Base-by-base conservation (phyloP, 1,140 invertebrate species). In the Drosophila kepulauana region DNA sequence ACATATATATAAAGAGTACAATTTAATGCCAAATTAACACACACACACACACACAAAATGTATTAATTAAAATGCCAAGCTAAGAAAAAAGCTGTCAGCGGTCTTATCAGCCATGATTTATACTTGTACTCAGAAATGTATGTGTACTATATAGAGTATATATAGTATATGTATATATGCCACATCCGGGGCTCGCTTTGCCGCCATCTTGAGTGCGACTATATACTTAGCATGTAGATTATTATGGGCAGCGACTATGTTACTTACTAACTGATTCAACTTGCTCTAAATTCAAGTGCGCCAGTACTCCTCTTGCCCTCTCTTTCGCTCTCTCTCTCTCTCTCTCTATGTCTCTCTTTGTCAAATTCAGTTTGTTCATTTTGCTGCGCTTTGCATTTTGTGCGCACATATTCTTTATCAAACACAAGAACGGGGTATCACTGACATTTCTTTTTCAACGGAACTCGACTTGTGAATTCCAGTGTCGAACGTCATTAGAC, bases 21-120 rank as follows among this genome's bases (percentile, higher is more conserved):
- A 89, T 88, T 89, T 84, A 69, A 89, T 81, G 85, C 85, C 78
- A 89, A 89, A 89, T 89, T 85, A 38, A 57, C 35, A 10, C 7
- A 38, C 7, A 10, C 7, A 35, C 6, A 35, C 2, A 86, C 20
- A 20, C 20, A 25, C 3, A 86, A 35, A 41, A 86, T 67, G 58
- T 72, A 64, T 88, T 88, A 88, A 88, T 88, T 88, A 84, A 79
- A 78, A 78, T 65, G 69, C 54, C 62, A 65, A 68, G 56, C 61
- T 43, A 67, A 72, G 45, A 67, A 59, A 25, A 54, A 66, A 71
- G 35, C 61, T 57, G 58, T 67, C 70, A 68, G 28, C 58, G 43
- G 30, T 57, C 25, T 64, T 89, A 89, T 89, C 85, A 79, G 75
- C 66, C 54, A 63, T 78, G 78, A 87, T 87, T 87, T 87, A 82